These are phyloP conservation scores for Pseudorhiza aurosa DNA, from an alignment of 30 jellyfish, hydroid and myxozoan species.

Conservation along the genomic window DNA sequence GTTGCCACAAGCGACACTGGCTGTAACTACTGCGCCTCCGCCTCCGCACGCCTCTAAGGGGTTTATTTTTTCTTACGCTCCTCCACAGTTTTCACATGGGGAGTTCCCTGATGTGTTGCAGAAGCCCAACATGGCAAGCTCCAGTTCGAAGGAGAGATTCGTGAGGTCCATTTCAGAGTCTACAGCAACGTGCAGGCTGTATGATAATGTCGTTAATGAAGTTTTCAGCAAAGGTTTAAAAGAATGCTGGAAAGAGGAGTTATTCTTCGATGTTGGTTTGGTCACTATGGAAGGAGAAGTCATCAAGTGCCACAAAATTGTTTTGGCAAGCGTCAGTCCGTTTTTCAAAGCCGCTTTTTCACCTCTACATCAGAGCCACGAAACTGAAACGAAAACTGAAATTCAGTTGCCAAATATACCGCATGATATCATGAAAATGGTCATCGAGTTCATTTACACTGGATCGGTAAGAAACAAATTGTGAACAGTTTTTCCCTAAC, in stretches of 20 bases:
- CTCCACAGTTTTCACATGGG: too few relatives aligned
- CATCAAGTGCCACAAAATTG: slow-evolving; percentile 39
- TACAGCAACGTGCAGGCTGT: not conserved
- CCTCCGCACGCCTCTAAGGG: too few relatives aligned
- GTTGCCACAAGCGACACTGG: too few relatives aligned
- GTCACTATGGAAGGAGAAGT: slow-evolving; percentile 37
- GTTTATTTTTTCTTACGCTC: too few relatives aligned
- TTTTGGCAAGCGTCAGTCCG: slow-evolving; percentile 63
- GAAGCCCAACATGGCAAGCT: too few relatives aligned
- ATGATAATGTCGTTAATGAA: not conserved
- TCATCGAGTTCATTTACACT: slow-evolving; percentile 17
- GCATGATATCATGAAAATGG: not conserved
- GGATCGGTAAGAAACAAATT: slow-evolving; percentile 26
- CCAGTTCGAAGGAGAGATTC: too few relatives aligned
- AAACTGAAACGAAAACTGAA: not conserved
- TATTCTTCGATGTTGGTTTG: slow-evolving; percentile 36
- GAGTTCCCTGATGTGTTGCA: too few relatives aligned
- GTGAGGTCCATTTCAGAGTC: slow-evolving; percentile 59
- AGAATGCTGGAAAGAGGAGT: slow-evolving; percentile 43
- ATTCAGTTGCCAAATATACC: slow-evolving; percentile 21
- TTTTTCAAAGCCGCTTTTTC: slow-evolving; percentile 54
- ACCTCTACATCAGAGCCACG: slow-evolving; percentile 28
- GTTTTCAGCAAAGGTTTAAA: slow-evolving; percentile 15
- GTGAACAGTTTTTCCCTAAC: not conserved
- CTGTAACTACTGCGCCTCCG: too few relatives aligned